Evolutionary conservation across 2,113 vertebrate species (phyloP), one percentile per base, ranked within the genome.

Genomic region (Oryzias javanicus): DNA sequence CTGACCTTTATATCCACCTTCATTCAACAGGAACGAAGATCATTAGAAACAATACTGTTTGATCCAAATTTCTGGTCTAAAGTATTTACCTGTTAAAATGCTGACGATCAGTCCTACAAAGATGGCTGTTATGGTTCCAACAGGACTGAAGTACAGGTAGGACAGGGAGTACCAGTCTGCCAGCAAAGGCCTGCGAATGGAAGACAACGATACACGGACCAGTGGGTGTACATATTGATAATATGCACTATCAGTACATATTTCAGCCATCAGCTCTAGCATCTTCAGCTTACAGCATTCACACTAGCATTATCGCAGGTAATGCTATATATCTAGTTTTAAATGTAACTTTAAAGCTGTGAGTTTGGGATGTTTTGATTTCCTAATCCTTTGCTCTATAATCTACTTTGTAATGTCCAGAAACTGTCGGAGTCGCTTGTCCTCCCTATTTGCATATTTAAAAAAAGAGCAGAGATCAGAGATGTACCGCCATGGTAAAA

Each of bases 161-260:
- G 94, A 96, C 60, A 95, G 68, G n/a, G 93, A 94, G 85, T 95
- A 94, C 92, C 90, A 93, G 51, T 92, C 89, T 66, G 87, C 92
- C 60, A 94, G 70, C 5, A 24, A 55, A 63, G 89, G 66, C 45
- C 94, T 96, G 85, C 15, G 70, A 42, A 72, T 15, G 56, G 4
- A 61, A 49, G 22, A 20, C 29, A 49, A 46, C 8, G 14, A 60
- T 40, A 64, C 5, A 54, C 18, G 15, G 27, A 22, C 4, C 13
- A 1, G 10, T 19, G 1, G 4, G 45, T 53, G 16, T 12, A n/a
- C 20, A 27, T 20, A 25, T 14, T 5, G 17, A 59, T 10, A 12
- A 48, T 58, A 35, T 29, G 6, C 29, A 29, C 6, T 7, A 25
- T 29, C 6, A 29, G n/a, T n/a, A n/a, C n/a, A n/a, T n/a, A n/a